Percentiles rank a stretch among this genome's conserved stretches.
These are phyloP conservation scores for Boloria selene DNA, from an alignment of 2,888 invertebrate genomes.

Conservation along the genomic window DNA sequence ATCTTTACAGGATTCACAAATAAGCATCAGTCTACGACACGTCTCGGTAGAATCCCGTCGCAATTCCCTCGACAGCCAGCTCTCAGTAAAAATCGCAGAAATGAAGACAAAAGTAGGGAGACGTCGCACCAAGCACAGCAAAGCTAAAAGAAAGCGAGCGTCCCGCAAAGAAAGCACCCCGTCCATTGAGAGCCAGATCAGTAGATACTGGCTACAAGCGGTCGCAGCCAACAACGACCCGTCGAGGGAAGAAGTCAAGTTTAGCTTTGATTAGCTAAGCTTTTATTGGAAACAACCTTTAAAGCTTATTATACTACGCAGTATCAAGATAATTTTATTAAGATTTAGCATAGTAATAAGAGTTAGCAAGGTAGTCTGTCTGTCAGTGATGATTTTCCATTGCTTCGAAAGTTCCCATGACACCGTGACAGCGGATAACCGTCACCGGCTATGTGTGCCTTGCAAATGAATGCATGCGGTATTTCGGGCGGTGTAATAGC, in stretches of 20 bases:
- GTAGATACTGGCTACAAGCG: slow-evolving; percentile 85
- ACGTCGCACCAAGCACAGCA: slow-evolving; percentile 72
- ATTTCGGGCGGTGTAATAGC: no score
- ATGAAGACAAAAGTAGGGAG: slow-evolving; percentile 88
- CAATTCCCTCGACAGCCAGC: slow-evolving; percentile 93
- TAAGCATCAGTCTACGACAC: slow-evolving; percentile 90
- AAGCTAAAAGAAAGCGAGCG: slow-evolving; percentile 70
- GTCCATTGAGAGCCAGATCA: slow-evolving; percentile 90
- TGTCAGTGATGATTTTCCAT: no score
- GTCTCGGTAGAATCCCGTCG: slow-evolving; percentile 93
- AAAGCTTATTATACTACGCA: no score
- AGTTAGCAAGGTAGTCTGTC: no score
- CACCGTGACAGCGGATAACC: no score
- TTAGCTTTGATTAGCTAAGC: slow-evolving; percentile 68
- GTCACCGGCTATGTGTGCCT: no score
- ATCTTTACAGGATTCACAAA: slow-evolving; percentile 80
- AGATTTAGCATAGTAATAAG: no score
- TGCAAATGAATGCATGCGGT: no score
- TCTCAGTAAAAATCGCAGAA: slow-evolving; percentile 92
- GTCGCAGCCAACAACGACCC: slow-evolving; percentile 82
- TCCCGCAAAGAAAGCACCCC: slow-evolving; percentile 87
- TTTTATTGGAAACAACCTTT: no score
- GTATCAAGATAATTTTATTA: no score
- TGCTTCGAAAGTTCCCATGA: no score
- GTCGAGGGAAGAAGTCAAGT: slow-evolving; percentile 78